Base-by-base conservation (phyloP, 2,113 vertebrate genomes). In the Nannobrachium achirus region DNA sequence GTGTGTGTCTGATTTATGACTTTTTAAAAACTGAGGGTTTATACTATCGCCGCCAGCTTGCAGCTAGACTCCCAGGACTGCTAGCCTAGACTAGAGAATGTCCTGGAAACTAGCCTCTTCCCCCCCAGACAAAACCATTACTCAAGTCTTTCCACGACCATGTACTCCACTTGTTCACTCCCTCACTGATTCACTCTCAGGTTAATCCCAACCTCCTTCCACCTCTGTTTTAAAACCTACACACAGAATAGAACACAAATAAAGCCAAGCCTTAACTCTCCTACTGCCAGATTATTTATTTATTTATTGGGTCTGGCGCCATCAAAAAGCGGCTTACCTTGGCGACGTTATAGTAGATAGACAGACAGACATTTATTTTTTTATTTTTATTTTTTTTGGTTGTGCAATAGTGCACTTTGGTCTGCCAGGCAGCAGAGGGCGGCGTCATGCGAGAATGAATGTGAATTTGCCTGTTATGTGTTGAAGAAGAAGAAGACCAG, bases 111-210 rank as follows among this genome's bases (percentile, higher is more conserved):
- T 55, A 60, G 67, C 63, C 55, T 80, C 76, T 53, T 77, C 63
- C n/a, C n/a, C n/a, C n/a, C 73, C 65, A 75, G 75, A 86, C 62
- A 82, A 75, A 46, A 78, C 71, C 79, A 86, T 89, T 80, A 82
- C 57, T 73, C 64, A 62, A 63, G 73, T 80, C 78, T 82, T 66
- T 85, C 79, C 74, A 62, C 80, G 20, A 25, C 20, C 20, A 25
- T 25, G 20, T 25, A 61, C 81, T 83, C 63, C 40, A 69, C 80
- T 52, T 65, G 38, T 4, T 25, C 25, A 33, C 25, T 33, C 25
- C 25, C 6, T 33, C 25, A 33, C 25, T 33, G 3, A 62, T 25
- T 25, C 25, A 25, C 25, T 25, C 25, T 59, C 82, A 85, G 60
- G 44, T 70, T 66, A 80, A 50, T 40, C 7, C 38, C 9, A 52